These are phyloP conservation scores for Drosophila gaucha DNA, from an alignment of 2,888 invertebrate genomes.

Conservation along the genomic window DNA sequence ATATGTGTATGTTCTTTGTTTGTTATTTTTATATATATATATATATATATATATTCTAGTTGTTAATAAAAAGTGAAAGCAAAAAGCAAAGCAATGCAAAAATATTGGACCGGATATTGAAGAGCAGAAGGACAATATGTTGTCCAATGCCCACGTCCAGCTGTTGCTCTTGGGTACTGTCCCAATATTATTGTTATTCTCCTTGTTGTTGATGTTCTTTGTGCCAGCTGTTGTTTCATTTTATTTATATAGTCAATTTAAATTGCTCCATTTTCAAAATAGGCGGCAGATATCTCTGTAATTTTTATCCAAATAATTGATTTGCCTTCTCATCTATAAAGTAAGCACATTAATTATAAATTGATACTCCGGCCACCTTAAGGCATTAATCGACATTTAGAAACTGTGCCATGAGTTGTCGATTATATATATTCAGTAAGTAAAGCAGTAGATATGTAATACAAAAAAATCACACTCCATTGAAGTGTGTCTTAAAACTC, in stretches of 20 bases:
- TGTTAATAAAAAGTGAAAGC: slow-evolving; percentile 15
- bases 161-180: slow-evolving; percentile 17
- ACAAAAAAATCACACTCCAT: too few relatives aligned
- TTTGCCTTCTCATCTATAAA: background rate
- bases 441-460: too few relatives aligned
- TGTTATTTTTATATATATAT: background rate
- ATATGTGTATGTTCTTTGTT: background rate
- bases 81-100: slow-evolving; percentile 24
- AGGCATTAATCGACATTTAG: too few relatives aligned
- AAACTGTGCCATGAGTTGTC: too few relatives aligned
- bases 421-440: too few relatives aligned
- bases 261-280: background rate
- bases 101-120: slow-evolving; percentile 30
- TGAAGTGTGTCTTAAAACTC: too few relatives aligned
- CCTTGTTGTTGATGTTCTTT: background rate
- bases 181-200: background rate
- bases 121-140: slow-evolving; percentile 6
- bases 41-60: slow-evolving; percentile 3
- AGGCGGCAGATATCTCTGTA: background rate
- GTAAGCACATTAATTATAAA: background rate
- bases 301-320: slow-evolving; percentile 8
- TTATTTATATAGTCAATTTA: slow-evolving; percentile 8
- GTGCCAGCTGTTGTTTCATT: slow-evolving; percentile 14
- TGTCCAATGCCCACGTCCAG: slow-evolving; percentile 19
- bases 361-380: too few relatives aligned